A percentile compares a stretch with the other conserved stretches of the same genome.
Conservation (phyloP, 2,888 invertebrate genomes). For the Conus canariensis region DNA sequence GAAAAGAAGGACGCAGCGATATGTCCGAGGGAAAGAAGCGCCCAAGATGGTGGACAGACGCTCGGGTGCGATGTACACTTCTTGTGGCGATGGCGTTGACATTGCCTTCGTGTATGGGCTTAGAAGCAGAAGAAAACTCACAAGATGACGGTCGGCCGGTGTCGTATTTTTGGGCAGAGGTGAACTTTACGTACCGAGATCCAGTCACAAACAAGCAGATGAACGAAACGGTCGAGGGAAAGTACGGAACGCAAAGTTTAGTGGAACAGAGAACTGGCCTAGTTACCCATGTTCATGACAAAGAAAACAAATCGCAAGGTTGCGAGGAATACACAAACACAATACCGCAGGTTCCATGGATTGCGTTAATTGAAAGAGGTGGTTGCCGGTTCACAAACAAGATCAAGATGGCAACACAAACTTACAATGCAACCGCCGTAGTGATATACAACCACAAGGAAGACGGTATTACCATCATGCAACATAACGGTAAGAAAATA, state of each 20-base stretch:
- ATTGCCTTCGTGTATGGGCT: constrained; percentile 15
- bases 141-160: neutral
- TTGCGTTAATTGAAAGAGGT: constrained; percentile 89
- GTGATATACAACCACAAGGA: constrained; percentile 88
- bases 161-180: constrained; percentile 19
- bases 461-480: constrained; percentile 16
- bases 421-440: constrained; percentile 88
- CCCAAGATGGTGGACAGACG: constrained; percentile 39
- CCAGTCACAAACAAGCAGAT: constrained; percentile 7
- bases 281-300: constrained; percentile 85
- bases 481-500: constrained; percentile 30
- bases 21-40: neutral
- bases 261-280: constrained; percentile 84
- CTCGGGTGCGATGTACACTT: neutral
- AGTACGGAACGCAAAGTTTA: constrained; percentile 59
- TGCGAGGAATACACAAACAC: constrained; percentile 66
- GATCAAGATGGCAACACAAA: constrained; percentile 86
- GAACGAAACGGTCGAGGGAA: constrained; percentile 18
- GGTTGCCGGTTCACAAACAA: constrained; percentile 90
- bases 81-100: constrained; percentile 22
- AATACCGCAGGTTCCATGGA: constrained; percentile 84
- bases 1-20: neutral
- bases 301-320: constrained; percentile 78
- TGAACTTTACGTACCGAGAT: constrained; percentile 29
- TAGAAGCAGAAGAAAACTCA: neutral